Base-by-base conservation (phyloP, 2,888 invertebrate genomes). In the Xylocampa areola region DNA sequence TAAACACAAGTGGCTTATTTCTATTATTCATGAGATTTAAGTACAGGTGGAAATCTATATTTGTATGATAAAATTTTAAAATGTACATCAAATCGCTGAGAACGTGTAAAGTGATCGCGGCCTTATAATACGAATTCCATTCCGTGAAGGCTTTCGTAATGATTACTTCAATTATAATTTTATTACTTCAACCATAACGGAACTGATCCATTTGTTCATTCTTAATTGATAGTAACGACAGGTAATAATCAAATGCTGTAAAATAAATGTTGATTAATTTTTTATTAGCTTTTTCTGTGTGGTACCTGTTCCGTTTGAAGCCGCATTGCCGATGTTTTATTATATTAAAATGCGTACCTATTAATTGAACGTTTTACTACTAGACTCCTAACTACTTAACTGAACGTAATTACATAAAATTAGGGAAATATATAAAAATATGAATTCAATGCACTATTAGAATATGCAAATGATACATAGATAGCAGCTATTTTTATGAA, bases 81-180 rank as follows among this genome's bases (percentile, higher is more conserved):
- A 17, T 11, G 23, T 0, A 0, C 2, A 2, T 10, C 35, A 19
- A 36, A 36, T 16, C 30, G 41, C 68, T 39, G 0, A 1, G 1
- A 37, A n/a, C 4, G 1, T 10, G 1, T 16, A 7, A 30, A 8
- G 5, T 13, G 8, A 33, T 0, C 43, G 10, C 11, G 40, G 2
- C 21, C 49, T 57, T 13, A 63, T 13, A 36, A 39, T 23, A 43
- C 29, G 11, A 49, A 71, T 65, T 53, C 47, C 49, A 47, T 54
- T 60, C 36, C 43, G 52, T 54, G 49, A 41, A 53, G 25, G 59
- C 65, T 70, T 54, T 77, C 65, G 44, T 78, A 70, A 82, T 73
- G 60, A 73, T 77, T 76, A 67, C 50, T 71, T 49, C 68, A 75
- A 82, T 80, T 76, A 82, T 72, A 68, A 62, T 68, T 79, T 79